A percentile compares a stretch with the other conserved stretches of the same genome.
Evolutionary conservation across 2,797 vertebrate genomes (phyloP).

Genomic region (Coluber constrictor): DNA sequence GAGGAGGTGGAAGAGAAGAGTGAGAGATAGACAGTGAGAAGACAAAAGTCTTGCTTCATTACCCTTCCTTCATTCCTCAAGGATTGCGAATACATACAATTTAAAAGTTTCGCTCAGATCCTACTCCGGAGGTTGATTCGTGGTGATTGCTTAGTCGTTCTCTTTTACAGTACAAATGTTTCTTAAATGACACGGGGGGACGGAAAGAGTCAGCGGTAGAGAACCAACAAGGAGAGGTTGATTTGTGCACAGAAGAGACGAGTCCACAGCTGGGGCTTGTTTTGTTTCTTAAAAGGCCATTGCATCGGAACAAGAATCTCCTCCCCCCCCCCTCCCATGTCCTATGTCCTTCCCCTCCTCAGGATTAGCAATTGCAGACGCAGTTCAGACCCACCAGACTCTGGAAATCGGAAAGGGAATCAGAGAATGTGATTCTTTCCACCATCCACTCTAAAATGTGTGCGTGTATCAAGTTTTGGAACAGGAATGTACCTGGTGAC

Average conservation of each 20-base stretch:
- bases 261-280: no score
- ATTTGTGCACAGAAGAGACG: no score
- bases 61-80: not conserved
- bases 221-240: not conserved
- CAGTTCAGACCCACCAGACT: not conserved
- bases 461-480: not conserved
- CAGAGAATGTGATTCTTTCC: not conserved
- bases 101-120: not conserved
- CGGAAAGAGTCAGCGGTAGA: not conserved
- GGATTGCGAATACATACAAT: not conserved
- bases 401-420: not conserved
- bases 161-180: not conserved
- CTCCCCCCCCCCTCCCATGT: no score
- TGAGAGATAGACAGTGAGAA: no score
- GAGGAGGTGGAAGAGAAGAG: no score
- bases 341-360: not conserved
- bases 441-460: not conserved
- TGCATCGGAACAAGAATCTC: not conserved
- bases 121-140: not conserved
- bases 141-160: not conserved
- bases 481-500: not conserved
- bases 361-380: not conserved
- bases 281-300: not conserved
- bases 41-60: not conserved
- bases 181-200: not conserved